Evolutionary conservation across 30 jellyfish, hydroid and myxozoan genomes (phyloP), one percentile per base, ranked within the genome.

Genomic region (Morbakka virulenta): DNA sequence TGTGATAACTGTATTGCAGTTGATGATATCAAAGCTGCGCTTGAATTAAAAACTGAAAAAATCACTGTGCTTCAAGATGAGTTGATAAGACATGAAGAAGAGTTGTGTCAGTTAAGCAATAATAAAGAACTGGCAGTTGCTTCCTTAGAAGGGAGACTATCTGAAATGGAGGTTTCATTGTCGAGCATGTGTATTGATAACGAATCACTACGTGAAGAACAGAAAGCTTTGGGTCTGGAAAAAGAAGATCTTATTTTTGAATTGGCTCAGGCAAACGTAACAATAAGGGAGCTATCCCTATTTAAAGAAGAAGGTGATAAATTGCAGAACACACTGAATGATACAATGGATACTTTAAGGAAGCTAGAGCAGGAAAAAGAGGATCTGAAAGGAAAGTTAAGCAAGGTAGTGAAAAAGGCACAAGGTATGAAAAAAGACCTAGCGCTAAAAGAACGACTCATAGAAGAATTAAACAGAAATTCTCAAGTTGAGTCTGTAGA

Each of bases 351-450:
- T 9, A 41, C 57, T 41, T 41, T 41, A 17, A 9, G 17, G 17
- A 6, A 9, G 9, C 9, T 17, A 9, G 81, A 69, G 30, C 63
- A 69, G 31, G 96, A 89, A 34, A 41, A 68, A 3, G 81, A 83
- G 35, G 80, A 80, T n/a, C 29, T 83, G 26, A 91, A 85, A 52
- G 0, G 51, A 64, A 91, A 91, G 61, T 73, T 79, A 0, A 96
- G 96, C 12, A 79, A 87, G 33, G 82, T 91, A 2, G 72, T 91
- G 21, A 91, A 91, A 76, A 84, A 80, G 33, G 61, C 85, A 26
- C 96, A 91, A 36, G 72, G 86, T 11, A 27, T 91, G 89, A 91
- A 85, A 53, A 84, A 79, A 32, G 95, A 62, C n/a, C 29, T 52
- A 1, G 77, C 64, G 31, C 85, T 53, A 20, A 79, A 91, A 47